Base-by-base conservation (phyloP, 2,113 vertebrate species). In the Leucopsar rothschildi region DNA sequence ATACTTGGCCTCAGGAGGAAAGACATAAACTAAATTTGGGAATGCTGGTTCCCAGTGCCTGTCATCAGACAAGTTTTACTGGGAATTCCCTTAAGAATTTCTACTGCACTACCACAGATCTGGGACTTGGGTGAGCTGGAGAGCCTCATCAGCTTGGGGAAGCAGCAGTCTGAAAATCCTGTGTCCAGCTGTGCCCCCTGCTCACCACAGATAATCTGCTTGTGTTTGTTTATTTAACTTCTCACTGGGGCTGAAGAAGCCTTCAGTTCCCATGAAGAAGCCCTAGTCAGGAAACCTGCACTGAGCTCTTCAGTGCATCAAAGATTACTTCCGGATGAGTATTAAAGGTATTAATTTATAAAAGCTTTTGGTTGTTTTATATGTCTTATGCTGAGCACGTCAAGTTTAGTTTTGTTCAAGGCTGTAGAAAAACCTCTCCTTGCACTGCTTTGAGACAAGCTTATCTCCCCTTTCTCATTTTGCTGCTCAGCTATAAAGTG, bases 141-240 rank as follows among this genome's bases (percentile, higher is more conserved):
- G 56, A 66, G 33, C 25, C 39, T 42, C 50, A 50, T 42, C 20
- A 82, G 45, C 37, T 45, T 12, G 28, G 31, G 33, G 44, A 80
- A 59, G 42, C 33, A 44, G 3, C 22, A 37, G 37, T 24, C 53
- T 28, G 59, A 20, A 71, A 63, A 45, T 42, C 15, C 28, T 5
- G 14, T 15, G 33, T n/a, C 39, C n/a, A 77, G 68, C 24, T 21
- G 23, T 47, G 85, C 37, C 45, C 13, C 0, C 0, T 35, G 20
- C n/a, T 53, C 20, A 15, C 64, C 52, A 42, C 0, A 1, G 47
- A 47, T 18, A 44, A 84, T 37, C 18, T 75, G 29, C 39, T 50
- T 6, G 8, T 1, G 1, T 33, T 42, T 59, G 42, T 75, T 86
- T 66, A 53, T 80, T 92, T 89, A 86, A 81, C 42, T 86, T 84